Conservation (phyloP, 2,888 invertebrate species). For the Pseudococcus jackbeardsleyi region DNA sequence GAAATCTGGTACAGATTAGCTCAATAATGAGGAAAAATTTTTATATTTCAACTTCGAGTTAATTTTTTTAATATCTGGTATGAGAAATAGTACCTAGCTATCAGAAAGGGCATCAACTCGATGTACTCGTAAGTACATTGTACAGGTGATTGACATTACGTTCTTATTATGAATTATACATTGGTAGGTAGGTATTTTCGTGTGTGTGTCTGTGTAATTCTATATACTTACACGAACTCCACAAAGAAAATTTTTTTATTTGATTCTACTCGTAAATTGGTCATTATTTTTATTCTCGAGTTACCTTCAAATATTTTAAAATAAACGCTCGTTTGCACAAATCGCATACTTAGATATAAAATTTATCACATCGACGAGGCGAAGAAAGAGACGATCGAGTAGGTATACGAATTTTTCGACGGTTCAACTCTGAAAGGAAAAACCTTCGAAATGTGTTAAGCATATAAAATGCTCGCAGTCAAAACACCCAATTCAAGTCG, state of each 20-base stretch:
- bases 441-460: background rate
- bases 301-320: conserved; percentile 28
- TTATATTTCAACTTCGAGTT: background rate
- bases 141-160: background rate
- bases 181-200: background rate
- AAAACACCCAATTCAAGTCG: conserved; percentile 4
- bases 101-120: conserved; percentile 28
- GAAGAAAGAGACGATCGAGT: background rate
- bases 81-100: background rate
- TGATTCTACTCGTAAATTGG: background rate
- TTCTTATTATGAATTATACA: background rate
- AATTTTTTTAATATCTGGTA: background rate
- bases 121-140: background rate
- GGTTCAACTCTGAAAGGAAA: background rate
- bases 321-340: background rate
- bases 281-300: background rate
- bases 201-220: too few species aligned
- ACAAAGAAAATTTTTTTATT: background rate
- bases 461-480: conserved; percentile 1
- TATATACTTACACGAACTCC: background rate
- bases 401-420: background rate
- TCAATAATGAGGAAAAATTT: background rate
- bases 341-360: background rate
- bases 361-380: background rate
- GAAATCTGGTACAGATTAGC: conserved; percentile 3